Conservation (phyloP, 2,888 invertebrate species). For the Yponomeuta sedellus region DNA sequence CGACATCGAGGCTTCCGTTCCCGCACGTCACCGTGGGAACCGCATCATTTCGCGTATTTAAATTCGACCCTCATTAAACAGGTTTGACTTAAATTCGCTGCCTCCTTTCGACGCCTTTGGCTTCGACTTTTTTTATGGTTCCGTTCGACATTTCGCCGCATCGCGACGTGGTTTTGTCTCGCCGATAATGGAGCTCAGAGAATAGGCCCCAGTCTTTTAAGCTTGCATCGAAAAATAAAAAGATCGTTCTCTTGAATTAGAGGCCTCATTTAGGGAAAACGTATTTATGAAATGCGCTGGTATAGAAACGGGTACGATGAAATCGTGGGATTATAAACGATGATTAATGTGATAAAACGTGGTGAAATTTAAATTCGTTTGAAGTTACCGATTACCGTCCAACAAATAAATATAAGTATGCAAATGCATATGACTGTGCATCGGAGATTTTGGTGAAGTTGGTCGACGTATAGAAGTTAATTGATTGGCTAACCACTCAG, state of each 20-base stretch:
- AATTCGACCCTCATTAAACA: slow-evolving; percentile 77
- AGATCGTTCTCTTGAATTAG: slow-evolving; percentile 15
- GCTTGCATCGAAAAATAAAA: slow-evolving; percentile 10
- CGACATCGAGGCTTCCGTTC: slow-evolving; percentile 63
- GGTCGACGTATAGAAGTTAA: background rate
- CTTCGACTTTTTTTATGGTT: slow-evolving; percentile 74
- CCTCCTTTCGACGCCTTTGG: slow-evolving; percentile 76
- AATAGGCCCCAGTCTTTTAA: slow-evolving; percentile 33
- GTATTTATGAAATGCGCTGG: background rate
- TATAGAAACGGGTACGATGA: background rate
- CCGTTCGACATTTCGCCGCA: slow-evolving; percentile 67
- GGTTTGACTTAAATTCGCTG: slow-evolving; percentile 75
- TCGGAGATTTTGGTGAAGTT: background rate
- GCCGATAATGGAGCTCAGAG: slow-evolving; percentile 29
- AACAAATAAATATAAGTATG: background rate
- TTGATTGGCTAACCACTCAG: background rate
- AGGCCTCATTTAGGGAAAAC: slow-evolving; percentile 31
- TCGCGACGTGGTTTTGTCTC: slow-evolving; percentile 52
- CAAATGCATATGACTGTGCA: background rate
- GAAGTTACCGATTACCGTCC: background rate
- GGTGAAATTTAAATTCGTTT: background rate
- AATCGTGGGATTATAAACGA: background rate
- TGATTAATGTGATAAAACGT: background rate
- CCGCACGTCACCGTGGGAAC: slow-evolving; percentile 75
- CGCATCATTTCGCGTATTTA: slow-evolving; percentile 71